These are phyloP conservation scores for Disparrhopalites patrizii DNA, from an alignment of 2,888 invertebrate genomes.

Conservation along the genomic window DNA sequence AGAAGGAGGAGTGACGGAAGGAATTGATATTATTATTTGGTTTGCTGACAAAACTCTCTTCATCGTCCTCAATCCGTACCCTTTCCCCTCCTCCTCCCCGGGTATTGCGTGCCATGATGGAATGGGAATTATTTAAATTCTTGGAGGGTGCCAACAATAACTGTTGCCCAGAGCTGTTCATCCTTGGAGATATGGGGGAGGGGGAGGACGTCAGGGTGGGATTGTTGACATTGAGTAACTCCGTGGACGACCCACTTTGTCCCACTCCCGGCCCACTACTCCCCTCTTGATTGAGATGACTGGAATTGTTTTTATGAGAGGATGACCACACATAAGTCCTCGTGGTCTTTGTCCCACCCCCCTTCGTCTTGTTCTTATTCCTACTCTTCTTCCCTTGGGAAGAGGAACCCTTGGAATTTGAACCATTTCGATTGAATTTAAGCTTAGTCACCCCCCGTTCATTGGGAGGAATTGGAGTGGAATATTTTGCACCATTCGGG, in stretches of 20 bases:
- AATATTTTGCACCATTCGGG: constrained; percentile 19
- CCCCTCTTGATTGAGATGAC: background rate
- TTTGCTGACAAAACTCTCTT: background rate
- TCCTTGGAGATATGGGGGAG: no score
- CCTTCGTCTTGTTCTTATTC: background rate
- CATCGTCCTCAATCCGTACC: no score
- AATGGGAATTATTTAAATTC: background rate
- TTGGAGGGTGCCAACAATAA: constrained; percentile 10
- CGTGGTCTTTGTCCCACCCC: background rate
- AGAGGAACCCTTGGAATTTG: constrained; percentile 19
- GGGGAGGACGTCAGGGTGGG: no score
- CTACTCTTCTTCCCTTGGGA: no score
- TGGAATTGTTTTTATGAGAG: constrained; percentile 7
- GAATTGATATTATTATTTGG: constrained; percentile 3
- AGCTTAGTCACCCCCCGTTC: background rate
- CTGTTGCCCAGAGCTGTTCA: background rate
- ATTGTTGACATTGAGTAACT: background rate
- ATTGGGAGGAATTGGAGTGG: constrained; percentile 9
- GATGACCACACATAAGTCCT: constrained; percentile 11
- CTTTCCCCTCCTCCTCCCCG: background rate
- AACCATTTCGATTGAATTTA: constrained; percentile 20
- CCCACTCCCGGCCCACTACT: no score
- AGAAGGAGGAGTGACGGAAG: background rate
- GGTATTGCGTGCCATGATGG: background rate
- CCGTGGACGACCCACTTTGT: background rate